These are phyloP conservation scores for Anagyrus pseudococci DNA, from an alignment of 2,888 invertebrate genomes.

Conservation along the genomic window DNA sequence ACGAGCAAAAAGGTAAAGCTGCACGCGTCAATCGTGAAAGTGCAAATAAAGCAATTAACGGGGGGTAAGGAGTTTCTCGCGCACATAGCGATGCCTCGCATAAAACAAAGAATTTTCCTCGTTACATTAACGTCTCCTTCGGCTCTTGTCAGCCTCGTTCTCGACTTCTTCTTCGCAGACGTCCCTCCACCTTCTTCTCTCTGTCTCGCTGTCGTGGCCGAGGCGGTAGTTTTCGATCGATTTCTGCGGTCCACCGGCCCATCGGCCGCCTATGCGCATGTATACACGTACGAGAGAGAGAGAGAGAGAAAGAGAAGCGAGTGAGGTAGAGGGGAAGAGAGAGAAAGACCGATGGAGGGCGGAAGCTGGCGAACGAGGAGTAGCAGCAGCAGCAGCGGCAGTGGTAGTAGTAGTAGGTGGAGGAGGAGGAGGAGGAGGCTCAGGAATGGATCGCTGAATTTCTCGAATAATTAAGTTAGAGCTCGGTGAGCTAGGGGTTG, in stretches of 20 bases:
- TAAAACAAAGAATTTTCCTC: too few species aligned
- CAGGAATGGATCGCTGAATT: constrained; percentile 60
- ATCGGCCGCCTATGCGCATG: constrained; percentile 14
- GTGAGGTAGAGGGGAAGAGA: constrained; percentile 33
- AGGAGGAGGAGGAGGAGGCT: constrained; percentile 26
- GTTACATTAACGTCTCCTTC: too few species aligned
- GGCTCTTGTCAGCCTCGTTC: too few species aligned
- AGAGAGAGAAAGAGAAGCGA: constrained; percentile 20
- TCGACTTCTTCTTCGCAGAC: too few species aligned
- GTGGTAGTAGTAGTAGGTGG: constrained; percentile 7
- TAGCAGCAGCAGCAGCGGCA: constrained; percentile 24
- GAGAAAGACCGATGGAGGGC: constrained; percentile 8
- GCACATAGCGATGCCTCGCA: too few species aligned
- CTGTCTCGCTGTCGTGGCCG: too few species aligned
- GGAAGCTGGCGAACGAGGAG: constrained; percentile 28
- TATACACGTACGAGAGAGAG: constrained; percentile 6
- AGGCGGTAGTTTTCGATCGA: constrained; percentile 44
- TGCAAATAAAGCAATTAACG: too few species aligned
- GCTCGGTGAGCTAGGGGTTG: constrained; percentile 49
- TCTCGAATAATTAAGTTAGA: constrained; percentile 63
- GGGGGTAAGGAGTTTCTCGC: too few species aligned
- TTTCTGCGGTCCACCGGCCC: constrained; percentile 43
- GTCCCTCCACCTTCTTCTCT: background rate
- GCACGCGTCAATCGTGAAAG: too few species aligned
- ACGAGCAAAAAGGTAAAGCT: too few species aligned